Percentiles rank a stretch among this genome's conserved stretches.
Evolutionary conservation across 2,797 vertebrate genomes (phyloP).

Genomic region (Leptodactylus fallax): DNA sequence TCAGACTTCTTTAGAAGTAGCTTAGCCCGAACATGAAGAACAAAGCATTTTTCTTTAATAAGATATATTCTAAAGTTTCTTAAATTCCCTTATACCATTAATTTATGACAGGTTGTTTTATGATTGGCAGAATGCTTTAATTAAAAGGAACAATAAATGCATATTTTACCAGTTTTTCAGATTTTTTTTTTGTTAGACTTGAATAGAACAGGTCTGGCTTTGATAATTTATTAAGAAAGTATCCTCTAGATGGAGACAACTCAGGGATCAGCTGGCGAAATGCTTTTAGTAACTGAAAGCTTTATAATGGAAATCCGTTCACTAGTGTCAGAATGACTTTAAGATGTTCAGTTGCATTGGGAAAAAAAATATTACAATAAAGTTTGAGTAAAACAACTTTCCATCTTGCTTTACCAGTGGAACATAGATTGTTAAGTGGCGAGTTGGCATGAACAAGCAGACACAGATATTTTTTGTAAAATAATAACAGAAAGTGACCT

Average conservation of each 20-base stretch:
- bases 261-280: conserved; percentile 33
- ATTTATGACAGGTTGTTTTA: too few relatives aligned
- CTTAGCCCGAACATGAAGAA: too few relatives aligned
- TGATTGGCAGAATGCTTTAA: too few relatives aligned
- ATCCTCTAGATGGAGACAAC: conserved; percentile 16
- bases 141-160: too few relatives aligned
- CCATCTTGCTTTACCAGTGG: neutral
- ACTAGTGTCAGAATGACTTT: conserved; percentile 21
- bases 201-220: conserved; percentile 2
- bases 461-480: conserved; percentile 22
- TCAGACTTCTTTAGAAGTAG: too few relatives aligned
- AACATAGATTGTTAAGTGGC: conserved; percentile 9
- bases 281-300: conserved; percentile 33
- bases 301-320: conserved; percentile 23
- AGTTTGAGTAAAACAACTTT: conserved; percentile 3
- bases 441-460: neutral
- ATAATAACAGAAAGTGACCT: conserved; percentile 22
- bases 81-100: neutral
- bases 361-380: conserved; percentile 3
- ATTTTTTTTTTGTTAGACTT: neutral
- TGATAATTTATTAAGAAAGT: conserved; percentile 27
- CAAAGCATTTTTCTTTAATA: too few relatives aligned
- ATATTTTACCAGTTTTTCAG: neutral
- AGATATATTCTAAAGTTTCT: neutral
- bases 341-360: conserved; percentile 28